Percentiles rank a stretch among this genome's conserved stretches.
These are phyloP conservation scores for Eristalis intricaria DNA, from an alignment of 2,888 invertebrate genomes.

Conservation along the genomic window DNA sequence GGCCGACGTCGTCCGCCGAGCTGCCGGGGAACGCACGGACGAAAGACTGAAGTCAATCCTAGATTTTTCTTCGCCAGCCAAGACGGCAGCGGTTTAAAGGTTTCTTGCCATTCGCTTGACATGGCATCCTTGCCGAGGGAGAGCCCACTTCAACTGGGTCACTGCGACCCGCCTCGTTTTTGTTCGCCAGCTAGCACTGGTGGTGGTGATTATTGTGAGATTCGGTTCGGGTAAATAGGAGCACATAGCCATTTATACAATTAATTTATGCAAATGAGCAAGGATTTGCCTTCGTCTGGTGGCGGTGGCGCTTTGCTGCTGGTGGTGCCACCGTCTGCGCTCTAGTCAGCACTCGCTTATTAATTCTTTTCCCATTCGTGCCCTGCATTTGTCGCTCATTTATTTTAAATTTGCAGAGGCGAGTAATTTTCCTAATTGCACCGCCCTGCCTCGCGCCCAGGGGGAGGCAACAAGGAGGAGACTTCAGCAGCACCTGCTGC, in stretches of 20 bases:
- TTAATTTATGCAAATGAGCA: slow-evolving; percentile 71
- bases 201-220: slow-evolving; percentile 65
- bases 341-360: slow-evolving; percentile 24
- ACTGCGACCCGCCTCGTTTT: slow-evolving; percentile 1
- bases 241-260: slow-evolving; percentile 70
- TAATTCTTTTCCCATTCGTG: slow-evolving; percentile 39
- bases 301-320: neutral
- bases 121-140: slow-evolving; percentile 54
- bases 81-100: neutral
- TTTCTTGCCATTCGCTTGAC: slow-evolving; percentile 39
- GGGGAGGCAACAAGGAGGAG: neutral
- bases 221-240: slow-evolving; percentile 57
- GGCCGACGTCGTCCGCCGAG: too few relatives aligned
- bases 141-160: slow-evolving; percentile 59
- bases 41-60: slow-evolving; percentile 48
- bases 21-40: neutral
- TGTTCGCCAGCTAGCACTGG: neutral
- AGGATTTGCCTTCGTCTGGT: slow-evolving; percentile 37
- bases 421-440: slow-evolving; percentile 69
- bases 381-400: slow-evolving; percentile 65
- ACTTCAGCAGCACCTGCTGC: slow-evolving; percentile 10
- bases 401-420: slow-evolving; percentile 63
- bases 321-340: neutral
- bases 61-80: slow-evolving; percentile 53
- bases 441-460: neutral